Evolutionary conservation across 2,888 invertebrate genomes (phyloP), one percentile per base, ranked within the genome.

Genomic region (Cheilosia variabilis): DNA sequence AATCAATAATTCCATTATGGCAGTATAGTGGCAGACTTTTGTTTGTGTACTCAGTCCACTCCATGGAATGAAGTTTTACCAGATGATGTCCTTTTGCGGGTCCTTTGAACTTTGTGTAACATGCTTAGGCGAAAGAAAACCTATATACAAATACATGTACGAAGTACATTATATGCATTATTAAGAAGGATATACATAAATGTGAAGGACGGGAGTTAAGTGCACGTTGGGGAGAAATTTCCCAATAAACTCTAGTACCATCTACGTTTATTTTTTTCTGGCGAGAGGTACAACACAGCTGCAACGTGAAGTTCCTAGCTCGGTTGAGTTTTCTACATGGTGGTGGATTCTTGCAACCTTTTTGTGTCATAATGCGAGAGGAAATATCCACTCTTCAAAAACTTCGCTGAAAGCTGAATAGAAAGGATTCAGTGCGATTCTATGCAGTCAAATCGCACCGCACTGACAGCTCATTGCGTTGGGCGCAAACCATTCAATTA

Each of bases 1-100:
- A 77, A 77, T 77, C 68, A 77, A 77, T 77, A 77, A 68, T 68
- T 68, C 53, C 68, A 68, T 77, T 53, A 68, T 62, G 76, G 68
- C 37, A 37, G 34, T n/a, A n/a, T 10, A 31, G 27, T 34, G 34
- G 10, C 60, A 9, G 24, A 5, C 15, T 34, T 7, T 65, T 17
- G 34, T 47, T 47, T 13, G 10, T 27, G 13, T 47, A 5, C 24
- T 27, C 7, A 31, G 37, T n/a, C 22, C 7, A 52, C 19, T 37
- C 1, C 34, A 9, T 50, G n/a, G 41, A 27, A 17, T 37, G 50
- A 22, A 37, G 4, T 19, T 13, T 31, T 34, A 43, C 2, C 19
- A 47, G 52, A 41, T 57, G 43, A 27, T 57, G 43, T 7, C 55
- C n/a, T 37, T 24, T 47, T 22, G 47, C n/a, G 45, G n/a, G 22